These are phyloP conservation scores for Gasterosteus nipponicus DNA, from an alignment of 2,113 vertebrate genomes.

Conservation along the genomic window DNA sequence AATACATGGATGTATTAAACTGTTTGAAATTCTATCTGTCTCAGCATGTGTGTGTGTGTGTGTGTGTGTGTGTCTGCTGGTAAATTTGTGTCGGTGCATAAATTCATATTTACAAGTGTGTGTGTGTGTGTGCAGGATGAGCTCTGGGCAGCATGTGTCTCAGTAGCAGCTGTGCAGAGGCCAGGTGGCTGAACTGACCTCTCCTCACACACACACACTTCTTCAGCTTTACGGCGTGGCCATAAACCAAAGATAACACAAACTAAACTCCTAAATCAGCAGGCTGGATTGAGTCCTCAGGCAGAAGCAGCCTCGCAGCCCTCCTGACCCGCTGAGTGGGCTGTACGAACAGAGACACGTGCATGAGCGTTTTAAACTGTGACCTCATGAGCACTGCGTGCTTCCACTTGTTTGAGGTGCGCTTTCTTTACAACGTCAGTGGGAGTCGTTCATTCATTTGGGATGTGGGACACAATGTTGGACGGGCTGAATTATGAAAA, in stretches of 20 bases:
- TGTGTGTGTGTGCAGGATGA: slow-evolving; percentile 36
- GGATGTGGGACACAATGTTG: neutral
- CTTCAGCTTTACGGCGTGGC: slow-evolving; percentile 66
- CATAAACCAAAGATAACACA: slow-evolving; percentile 77
- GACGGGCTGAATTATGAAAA: neutral
- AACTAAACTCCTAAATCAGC: slow-evolving; percentile 73
- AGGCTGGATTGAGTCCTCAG: slow-evolving; percentile 58
- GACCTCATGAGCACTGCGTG: slow-evolving; percentile 2
- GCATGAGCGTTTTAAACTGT: neutral
- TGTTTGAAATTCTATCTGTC: slow-evolving; percentile 30
- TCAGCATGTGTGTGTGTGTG: slow-evolving; percentile 17
- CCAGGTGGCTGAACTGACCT: slow-evolving; percentile 71
- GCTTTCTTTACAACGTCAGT: neutral
- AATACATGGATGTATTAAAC: slow-evolving; percentile 40
- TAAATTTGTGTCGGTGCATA: slow-evolving; percentile 33
- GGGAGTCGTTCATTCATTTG: slow-evolving; percentile 3
- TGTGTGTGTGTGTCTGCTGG: slow-evolving; percentile 13
- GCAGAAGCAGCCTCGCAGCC: slow-evolving; percentile 49
- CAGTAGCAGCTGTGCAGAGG: slow-evolving; percentile 70
- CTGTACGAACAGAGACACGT: neutral
- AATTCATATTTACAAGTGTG: slow-evolving; percentile 35
- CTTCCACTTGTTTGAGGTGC: slow-evolving; percentile 3
- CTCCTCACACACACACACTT: slow-evolving; percentile 35
- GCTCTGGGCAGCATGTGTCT: slow-evolving; percentile 63
- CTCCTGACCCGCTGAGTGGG: slow-evolving; percentile 3